phyloP scores from a whole-genome alignment of 1,140 invertebrate genomes.

The Drosophila orena region DNA sequence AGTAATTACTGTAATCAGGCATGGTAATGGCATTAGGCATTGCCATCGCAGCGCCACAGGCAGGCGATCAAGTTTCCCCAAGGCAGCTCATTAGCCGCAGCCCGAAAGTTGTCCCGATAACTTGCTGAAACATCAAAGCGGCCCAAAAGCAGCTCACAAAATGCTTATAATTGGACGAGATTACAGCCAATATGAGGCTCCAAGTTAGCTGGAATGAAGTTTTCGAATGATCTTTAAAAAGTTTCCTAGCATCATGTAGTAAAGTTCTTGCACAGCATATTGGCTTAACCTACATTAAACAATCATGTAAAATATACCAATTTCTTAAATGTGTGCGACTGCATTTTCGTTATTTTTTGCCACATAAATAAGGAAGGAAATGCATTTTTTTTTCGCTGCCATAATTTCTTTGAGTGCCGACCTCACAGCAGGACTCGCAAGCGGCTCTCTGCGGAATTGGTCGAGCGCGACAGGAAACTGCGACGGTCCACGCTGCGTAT shows the following conservation, averaged over 20 bases:
- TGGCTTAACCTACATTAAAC: too few relatives aligned
- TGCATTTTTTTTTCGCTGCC: neutral
- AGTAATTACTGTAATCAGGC: conserved; percentile 53
- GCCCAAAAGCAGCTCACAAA: conserved; percentile 4
- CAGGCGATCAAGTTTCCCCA: conserved; percentile 16
- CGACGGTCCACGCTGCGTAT: conserved; percentile 68
- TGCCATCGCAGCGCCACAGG: conserved; percentile 27
- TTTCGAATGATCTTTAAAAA: too few relatives aligned
- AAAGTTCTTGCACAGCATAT: too few relatives aligned
- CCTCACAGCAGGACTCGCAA: conserved; percentile 10
- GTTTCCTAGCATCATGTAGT: too few relatives aligned
- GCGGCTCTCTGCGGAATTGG: conserved; percentile 38
- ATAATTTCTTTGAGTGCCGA: conserved; percentile 36
- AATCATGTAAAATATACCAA: too few relatives aligned
- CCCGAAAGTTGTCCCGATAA: conserved; percentile 14
- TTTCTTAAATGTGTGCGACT: neutral
- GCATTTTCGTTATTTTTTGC: neutral
- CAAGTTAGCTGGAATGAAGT: neutral
- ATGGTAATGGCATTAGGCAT: conserved; percentile 40
- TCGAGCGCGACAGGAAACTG: conserved; percentile 33
- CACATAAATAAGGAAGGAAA: neutral
- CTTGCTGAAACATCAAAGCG: conserved; percentile 42
- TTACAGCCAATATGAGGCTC: conserved; percentile 4
- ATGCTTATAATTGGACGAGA: conserved; percentile 18
- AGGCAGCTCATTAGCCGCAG: conserved; percentile 32